Evolutionary conservation across 2,113 vertebrate species (phyloP).

Genomic region (Kryptolebias marmoratus): DNA sequence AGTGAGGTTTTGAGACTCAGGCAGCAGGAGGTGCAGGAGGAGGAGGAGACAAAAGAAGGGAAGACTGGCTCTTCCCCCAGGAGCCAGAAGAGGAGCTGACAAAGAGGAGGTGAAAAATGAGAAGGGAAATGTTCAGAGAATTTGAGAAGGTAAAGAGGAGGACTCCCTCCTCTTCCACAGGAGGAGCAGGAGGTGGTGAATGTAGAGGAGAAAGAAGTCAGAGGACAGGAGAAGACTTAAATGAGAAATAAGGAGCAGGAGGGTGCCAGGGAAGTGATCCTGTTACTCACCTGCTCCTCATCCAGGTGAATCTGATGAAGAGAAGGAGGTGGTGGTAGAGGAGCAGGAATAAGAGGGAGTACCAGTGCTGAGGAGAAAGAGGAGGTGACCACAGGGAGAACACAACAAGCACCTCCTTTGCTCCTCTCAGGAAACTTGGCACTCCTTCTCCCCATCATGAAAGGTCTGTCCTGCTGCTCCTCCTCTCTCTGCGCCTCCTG

Average conservation of each 20-base stretch:
- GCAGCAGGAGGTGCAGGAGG: neutral
- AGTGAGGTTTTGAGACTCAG: neutral
- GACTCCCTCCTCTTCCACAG: neutral
- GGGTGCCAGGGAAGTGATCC: neutral
- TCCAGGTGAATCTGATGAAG: neutral
- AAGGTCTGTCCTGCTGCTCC: constrained; percentile 27
- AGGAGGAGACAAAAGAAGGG: neutral
- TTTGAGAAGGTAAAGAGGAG: too few relatives aligned
- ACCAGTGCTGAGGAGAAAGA: neutral
- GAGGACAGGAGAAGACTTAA: neutral
- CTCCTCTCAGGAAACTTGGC: neutral
- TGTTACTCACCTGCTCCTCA: neutral
- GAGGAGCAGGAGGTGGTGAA: neutral
- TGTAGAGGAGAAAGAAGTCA: neutral
- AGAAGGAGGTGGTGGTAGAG: neutral
- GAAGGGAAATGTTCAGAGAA: too few relatives aligned
- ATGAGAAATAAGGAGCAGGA: too few relatives aligned
- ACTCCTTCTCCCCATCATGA: constrained; percentile 1
- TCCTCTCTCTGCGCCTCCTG: neutral
- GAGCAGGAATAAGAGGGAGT: neutral
- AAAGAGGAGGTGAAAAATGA: too few relatives aligned
- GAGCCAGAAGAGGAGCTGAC: too few relatives aligned
- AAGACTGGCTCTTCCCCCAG: too few relatives aligned
- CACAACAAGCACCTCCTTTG: constrained; percentile 7
- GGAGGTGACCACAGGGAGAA: neutral